Conservation (phyloP, 37 sponge, comb jelly and placozoan species). For the Hexactinellida sp. region DNA sequence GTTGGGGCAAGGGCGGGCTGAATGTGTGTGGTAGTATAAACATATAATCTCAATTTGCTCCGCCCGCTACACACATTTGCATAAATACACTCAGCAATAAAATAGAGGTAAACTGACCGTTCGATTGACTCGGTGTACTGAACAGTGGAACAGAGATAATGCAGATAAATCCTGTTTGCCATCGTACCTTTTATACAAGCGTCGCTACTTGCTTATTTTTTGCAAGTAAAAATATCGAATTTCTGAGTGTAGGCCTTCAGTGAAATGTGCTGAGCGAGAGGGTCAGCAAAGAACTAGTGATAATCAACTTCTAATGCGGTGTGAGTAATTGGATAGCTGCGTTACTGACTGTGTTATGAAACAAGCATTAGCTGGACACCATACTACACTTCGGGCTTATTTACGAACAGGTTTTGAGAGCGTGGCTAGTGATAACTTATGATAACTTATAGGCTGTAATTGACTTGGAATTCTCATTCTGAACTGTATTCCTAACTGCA, state of each 20-base stretch:
- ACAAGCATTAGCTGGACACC: neutral
- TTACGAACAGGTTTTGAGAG: too few relatives aligned
- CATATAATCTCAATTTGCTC: too few relatives aligned
- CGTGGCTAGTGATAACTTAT: too few relatives aligned
- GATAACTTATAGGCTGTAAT: too few relatives aligned
- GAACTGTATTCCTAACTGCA: too few relatives aligned
- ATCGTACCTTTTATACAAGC: too few relatives aligned
- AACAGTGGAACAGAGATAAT: neutral
- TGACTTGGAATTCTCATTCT: too few relatives aligned
- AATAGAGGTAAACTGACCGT: neutral
- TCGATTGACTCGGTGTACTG: neutral
- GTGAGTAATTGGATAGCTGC: neutral
- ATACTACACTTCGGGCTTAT: too few relatives aligned
- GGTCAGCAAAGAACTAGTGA: neutral
- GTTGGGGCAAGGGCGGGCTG: too few relatives aligned
- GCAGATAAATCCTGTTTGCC: neutral
- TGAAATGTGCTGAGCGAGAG: neutral
- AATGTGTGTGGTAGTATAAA: too few relatives aligned
- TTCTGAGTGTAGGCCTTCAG: constrained; percentile 3
- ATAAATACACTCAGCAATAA: too few relatives aligned
- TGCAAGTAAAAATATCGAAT: neutral
- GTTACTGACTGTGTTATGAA: neutral
- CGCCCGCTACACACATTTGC: too few relatives aligned
- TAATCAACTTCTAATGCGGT: neutral
- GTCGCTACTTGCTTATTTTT: neutral